A percentile compares a stretch with the other conserved stretches of the same genome.
Conservation (phyloP, 2,797 vertebrate species). For the Pantherophis alleghaniensis region DNA sequence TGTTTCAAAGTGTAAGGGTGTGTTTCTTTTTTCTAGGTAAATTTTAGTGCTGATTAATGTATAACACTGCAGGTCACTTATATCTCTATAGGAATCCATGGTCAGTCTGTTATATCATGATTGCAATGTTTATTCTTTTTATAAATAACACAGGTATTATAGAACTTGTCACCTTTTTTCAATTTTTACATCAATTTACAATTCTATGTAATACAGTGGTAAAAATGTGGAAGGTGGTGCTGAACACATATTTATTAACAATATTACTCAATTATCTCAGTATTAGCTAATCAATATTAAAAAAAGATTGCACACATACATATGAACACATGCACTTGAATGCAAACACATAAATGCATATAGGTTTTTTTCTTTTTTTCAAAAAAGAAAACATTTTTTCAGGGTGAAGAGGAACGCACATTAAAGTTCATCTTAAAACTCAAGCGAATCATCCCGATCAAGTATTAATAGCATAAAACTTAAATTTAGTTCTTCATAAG, state of each 20-base stretch:
- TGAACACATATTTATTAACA: not conserved
- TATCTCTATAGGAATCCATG: not conserved
- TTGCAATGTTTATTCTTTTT: not conserved
- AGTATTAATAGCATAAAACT: constrained; percentile 85
- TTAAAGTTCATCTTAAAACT: constrained; percentile 57
- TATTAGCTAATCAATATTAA: constrained; percentile 18
- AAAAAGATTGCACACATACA: not conserved
- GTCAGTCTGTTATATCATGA: not conserved
- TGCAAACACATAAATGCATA: constrained; percentile 11
- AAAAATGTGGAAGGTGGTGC: not conserved
- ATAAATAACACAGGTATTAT: constrained; percentile 21
- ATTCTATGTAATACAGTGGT: not conserved
- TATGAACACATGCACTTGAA: not conserved
- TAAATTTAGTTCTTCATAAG: constrained; percentile 84
- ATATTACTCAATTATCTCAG: constrained; percentile 8
- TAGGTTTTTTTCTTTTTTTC: not conserved
- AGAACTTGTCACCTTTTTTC: constrained; percentile 30
- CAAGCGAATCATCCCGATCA: constrained; percentile 68
- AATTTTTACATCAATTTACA: constrained; percentile 14
- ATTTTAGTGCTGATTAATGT: not conserved
- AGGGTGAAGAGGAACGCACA: constrained; percentile 36
- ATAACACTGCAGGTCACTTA: not conserved
- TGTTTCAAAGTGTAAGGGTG: constrained; percentile 7
- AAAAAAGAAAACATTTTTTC: constrained; percentile 12
- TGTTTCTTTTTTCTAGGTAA: not conserved